Evolutionary conservation across 2,113 vertebrate species (phyloP), one percentile per base, ranked within the genome.

Genomic region (Limnothrissa miodon): DNA sequence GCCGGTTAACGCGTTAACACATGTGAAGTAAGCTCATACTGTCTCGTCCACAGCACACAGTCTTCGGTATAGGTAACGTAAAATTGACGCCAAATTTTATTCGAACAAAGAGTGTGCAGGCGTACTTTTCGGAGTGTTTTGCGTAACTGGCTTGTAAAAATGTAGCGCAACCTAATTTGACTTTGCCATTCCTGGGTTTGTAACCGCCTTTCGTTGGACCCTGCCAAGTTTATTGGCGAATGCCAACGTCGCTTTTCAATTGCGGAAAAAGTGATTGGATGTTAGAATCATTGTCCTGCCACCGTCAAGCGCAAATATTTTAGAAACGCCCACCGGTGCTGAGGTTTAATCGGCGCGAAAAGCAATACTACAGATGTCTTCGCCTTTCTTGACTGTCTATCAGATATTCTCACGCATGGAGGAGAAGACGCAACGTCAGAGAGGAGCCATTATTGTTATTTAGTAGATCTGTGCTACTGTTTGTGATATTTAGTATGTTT

Each of bases 71-170:
- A 74, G 33, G 29, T 17, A 36, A 74, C 66, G 66, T 11, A 13
- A 74, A 74, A 74, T 74, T 36, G 33, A 17, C 66, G 66, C 66
- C 66, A 74, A 11, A 36, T 29, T 74, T 74, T 74, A 74, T 74
- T 74, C 66, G 10, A 74, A 74, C 66, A 74, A 74, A 74, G 29
- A 74, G 33, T 74, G 66, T 74, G 29, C 66, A 74, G 13, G 66
- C 66, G 66, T 74, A 74, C 66, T 74, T 74, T 74, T 74, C 66
- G 29, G 33, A 62, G 59, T 74, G 66, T 74, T 74, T 74, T 74
- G 66, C 66, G 66, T 74, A 74, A 74, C 66, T 74, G 66, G 66
- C 66, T 74, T 39, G 29, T 74, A 13, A 11, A 36, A 36, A 74
- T 15, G 66, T 74, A 19, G 66, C 10, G 36, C 66, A 74, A 74